Base-by-base conservation (phyloP, 2,113 vertebrate species). In the Pongo abelii region DNA sequence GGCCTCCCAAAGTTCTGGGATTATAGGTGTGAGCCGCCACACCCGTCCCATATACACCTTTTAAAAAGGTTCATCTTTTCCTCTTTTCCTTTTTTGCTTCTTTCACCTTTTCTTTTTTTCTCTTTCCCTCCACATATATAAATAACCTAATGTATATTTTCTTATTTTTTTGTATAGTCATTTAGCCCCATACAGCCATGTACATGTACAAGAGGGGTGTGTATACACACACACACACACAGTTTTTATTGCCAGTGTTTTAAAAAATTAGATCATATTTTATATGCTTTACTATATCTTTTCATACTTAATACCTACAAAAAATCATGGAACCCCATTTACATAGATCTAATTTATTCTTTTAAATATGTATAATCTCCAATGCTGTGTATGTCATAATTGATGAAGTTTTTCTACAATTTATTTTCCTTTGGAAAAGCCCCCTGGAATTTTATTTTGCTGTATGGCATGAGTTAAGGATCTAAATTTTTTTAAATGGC, bases 201-300 rank as follows among this genome's bases (percentile, higher is more conserved):
- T 17, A 46, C 20, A 38, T n/a, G 25, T 4, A 2, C 13, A 30
- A 2, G 12, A 13, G 11, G 12, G 18, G 2, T 12, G 27, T 13
- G 2, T 64, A 11, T 59, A 30, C 10, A 8, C 20, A 32, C 5
- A 32, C 32, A 7, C 25, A 35, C 14, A 17, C 11, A 67, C 2
- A 27, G 1, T 43, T 70, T 67, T 80, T 43, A 11, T 59, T 48
- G 86, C 67, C 80, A n/a, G 0, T 25, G 13, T 48, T 75, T 67
- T 38, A 57, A 50, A 52, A 94, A 69, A 22, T 18, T 57, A 25
- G 46, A 30, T n/a, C 20, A 10, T 7, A 43, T 67, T 74, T 74
- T 91, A 72, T 50, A 12, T 83, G 50, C 17, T 67, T 87, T 57
- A 87, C 81, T 77, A 0, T 25, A 22, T 32, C 3, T 88, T 91